A percentile compares a stretch with the other conserved stretches of the same genome.
Conservation (phyloP, 1,140 invertebrate genomes). For the Harlomillsia oculata region DNA sequence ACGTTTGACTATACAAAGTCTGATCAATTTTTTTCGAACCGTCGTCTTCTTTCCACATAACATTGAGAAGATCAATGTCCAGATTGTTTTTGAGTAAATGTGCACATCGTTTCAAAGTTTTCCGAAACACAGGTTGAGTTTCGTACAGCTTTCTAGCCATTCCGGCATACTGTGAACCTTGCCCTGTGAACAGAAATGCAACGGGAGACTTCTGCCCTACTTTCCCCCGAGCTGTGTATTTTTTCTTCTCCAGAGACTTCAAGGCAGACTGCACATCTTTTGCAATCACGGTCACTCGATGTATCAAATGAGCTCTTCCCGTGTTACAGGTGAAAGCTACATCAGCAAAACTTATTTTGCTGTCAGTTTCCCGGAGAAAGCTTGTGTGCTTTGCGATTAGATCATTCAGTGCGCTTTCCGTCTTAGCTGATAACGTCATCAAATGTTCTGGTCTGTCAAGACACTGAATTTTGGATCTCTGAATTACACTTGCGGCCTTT, state of each 20-base stretch:
- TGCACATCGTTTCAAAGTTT: constrained; percentile 10
- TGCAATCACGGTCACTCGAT: background rate
- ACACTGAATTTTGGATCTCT: background rate
- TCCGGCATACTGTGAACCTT: too few relatives aligned
- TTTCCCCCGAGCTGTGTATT: background rate
- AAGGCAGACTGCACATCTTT: background rate
- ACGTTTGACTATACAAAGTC: background rate
- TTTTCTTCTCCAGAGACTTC: background rate
- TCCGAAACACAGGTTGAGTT: constrained; percentile 2
- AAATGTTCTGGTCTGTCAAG: background rate
- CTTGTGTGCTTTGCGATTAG: background rate
- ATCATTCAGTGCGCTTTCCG: background rate
- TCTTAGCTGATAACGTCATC: background rate
- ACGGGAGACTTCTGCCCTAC: background rate
- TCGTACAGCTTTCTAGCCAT: background rate
- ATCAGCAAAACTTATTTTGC: background rate
- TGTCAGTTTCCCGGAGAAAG: background rate
- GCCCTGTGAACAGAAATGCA: background rate
- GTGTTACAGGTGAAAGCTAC: background rate
- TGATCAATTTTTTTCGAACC: background rate
- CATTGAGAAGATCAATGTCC: background rate
- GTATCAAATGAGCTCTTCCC: background rate
- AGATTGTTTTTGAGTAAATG: background rate
- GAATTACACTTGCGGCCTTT: too few relatives aligned
- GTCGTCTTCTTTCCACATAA: background rate